These are phyloP conservation scores for Melipona beecheii DNA, from an alignment of 2,888 invertebrate genomes.

Conservation along the genomic window DNA sequence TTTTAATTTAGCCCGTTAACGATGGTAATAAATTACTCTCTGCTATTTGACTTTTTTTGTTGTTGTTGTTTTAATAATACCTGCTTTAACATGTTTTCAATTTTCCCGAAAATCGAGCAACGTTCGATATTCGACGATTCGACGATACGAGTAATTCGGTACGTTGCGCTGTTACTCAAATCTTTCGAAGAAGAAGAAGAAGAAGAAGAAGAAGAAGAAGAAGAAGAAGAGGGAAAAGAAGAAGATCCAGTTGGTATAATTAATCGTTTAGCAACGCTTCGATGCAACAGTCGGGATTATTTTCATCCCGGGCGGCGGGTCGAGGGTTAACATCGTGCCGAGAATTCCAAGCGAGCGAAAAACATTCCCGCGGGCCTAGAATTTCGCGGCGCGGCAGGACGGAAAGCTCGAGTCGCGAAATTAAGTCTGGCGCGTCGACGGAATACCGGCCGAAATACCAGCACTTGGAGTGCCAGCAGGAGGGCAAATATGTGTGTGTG, in stretches of 20 bases:
- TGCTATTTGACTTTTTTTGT: no score
- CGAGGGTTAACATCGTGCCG: constrained; percentile 47
- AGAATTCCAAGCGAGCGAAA: constrained; percentile 51
- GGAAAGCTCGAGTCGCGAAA: constrained; percentile 63
- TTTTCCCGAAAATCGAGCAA: no score
- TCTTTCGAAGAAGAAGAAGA: no score
- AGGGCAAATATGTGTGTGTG: constrained; percentile 46
- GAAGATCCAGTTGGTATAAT: not conserved
- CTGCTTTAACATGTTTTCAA: no score
- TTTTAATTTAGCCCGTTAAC: no score
- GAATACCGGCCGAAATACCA: constrained; percentile 65
- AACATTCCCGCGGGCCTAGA: constrained; percentile 52
- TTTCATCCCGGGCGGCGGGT: constrained; percentile 2
- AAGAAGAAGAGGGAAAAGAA: not conserved
- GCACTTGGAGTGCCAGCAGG: constrained; percentile 47
- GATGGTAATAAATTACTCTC: no score
- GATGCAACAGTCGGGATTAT: constrained; percentile 14
- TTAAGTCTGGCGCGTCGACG: constrained; percentile 64
- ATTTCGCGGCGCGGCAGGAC: constrained; percentile 47
- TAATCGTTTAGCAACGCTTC: not conserved
- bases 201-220: no score
- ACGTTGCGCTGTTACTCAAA: no score
- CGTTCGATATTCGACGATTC: no score
- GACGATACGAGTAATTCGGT: no score
- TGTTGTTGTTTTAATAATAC: no score